Evolutionary conservation across 2,888 invertebrate genomes (phyloP).

Genomic region (Theodoxus fluviatilis): DNA sequence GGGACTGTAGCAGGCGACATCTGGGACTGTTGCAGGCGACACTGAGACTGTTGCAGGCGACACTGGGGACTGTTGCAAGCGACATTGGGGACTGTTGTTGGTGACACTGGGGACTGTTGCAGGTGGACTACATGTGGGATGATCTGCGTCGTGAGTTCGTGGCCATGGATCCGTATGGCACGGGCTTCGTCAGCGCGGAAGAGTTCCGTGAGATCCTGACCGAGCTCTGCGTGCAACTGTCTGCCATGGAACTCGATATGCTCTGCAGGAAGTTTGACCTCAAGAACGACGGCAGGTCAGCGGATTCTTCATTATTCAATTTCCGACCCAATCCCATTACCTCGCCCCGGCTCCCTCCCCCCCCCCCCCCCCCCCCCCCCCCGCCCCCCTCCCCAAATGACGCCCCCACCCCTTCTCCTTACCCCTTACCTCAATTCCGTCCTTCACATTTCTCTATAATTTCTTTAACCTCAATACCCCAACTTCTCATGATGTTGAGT

Average conservation of each 20-base stretch:
- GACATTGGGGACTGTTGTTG: too few species aligned
- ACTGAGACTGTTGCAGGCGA: too few species aligned
- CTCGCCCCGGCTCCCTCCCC: not conserved
- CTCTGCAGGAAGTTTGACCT: constrained; percentile 55
- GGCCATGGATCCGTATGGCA: constrained; percentile 62
- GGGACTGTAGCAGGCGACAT: too few species aligned
- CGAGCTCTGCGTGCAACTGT: constrained; percentile 62
- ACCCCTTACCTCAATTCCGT: too few species aligned
- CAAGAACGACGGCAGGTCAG: constrained; percentile 53
- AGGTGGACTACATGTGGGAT: constrained; percentile 65
- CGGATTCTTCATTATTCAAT: not conserved
- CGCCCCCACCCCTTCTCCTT: too few species aligned
- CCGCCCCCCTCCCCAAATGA: too few species aligned
- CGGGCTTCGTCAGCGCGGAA: constrained; percentile 57
- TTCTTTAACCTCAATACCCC: too few species aligned
- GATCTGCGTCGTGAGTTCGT: constrained; percentile 61
- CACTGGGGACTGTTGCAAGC: too few species aligned
- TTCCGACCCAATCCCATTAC: not conserved
- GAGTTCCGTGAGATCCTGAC: constrained; percentile 62
- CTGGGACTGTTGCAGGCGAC: too few species aligned
- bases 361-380: not conserved
- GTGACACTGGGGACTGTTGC: too few species aligned
- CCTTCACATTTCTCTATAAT: too few species aligned
- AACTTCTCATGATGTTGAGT: too few species aligned
- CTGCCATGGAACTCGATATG: constrained; percentile 56